Evolutionary conservation across 2,888 invertebrate species (phyloP), one percentile per base, ranked within the genome.

Genomic region (Limnephilus auricula): DNA sequence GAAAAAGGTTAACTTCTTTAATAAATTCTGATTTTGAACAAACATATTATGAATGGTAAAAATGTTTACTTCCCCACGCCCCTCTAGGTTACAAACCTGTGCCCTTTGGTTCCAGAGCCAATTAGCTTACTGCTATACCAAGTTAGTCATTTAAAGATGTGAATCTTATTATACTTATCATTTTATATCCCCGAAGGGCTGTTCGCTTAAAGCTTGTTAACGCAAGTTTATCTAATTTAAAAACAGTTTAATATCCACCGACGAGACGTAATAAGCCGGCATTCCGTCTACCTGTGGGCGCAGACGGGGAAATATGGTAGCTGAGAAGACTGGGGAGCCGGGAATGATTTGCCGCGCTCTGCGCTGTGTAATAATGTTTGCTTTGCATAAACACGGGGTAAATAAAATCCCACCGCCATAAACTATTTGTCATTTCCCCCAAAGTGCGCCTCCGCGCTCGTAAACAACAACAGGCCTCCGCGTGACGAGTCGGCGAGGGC

Each of bases 341-440:
- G 9, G 6, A n/a, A 65, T 25, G 65, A 65, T 65, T 65, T 65
- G 25, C 50, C 18, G 45, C 13, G 45, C 15, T 45, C 45, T 15
- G 45, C 65, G 65, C 65, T 25, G 65, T n/a, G 25, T 65, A 65
- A 65, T 65, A 65, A 65, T 25, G 65, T n/a, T 65, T 9, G 65
- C 9, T 65, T 65, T 65, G 65, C 65, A 65, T 65, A 25, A 65
- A 65, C 65, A 65, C 25, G 2, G 65, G 65, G 65, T 65, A n/a
- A 65, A 65, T 65, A 65, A 65, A 65, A 65, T 65, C n/a, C 65
- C 65, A 65, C 65, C 65, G 9, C 65, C 65, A 65, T 65, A 65
- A 65, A 65, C 65, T 32, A 37, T 82, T 82, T 82, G 82, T 82
- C 37, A 82, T 82, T 82, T 82, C 25, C 82, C 82, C 82, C 32